Conservation (phyloP, 1,140 invertebrate genomes). For the Heliothis subflexa region DNA sequence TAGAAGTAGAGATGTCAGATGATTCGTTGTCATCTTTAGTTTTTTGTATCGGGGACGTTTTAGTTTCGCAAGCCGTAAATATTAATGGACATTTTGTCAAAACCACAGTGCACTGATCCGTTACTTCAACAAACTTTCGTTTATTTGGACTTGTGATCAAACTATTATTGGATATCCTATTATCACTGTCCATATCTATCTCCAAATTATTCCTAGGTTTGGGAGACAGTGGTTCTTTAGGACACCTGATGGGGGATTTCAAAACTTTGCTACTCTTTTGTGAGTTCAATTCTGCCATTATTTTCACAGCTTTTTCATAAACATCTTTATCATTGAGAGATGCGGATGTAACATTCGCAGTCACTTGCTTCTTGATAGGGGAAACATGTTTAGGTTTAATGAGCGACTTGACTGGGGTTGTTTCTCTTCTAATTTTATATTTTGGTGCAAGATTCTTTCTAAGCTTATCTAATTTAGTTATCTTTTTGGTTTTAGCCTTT, state of each 20-base stretch:
- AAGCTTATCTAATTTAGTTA: constrained; percentile 69
- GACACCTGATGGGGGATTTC: constrained; percentile 12
- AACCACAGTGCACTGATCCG: neutral
- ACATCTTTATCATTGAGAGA: constrained; percentile 65
- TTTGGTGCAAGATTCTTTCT: constrained; percentile 68
- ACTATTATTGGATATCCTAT: neutral
- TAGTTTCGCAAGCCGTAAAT: neutral
- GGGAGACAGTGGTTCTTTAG: neutral
- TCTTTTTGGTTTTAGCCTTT: constrained; percentile 59
- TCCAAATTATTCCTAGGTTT: neutral
- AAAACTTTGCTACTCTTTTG: constrained; percentile 42
- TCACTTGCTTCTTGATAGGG: constrained; percentile 44
- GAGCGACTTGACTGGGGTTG: constrained; percentile 51
- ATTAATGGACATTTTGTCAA: neutral
- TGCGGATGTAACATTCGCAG: constrained; percentile 47
- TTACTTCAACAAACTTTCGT: constrained; percentile 6
- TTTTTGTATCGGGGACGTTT: neutral
- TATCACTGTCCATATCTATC: neutral
- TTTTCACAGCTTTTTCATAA: constrained; percentile 74
- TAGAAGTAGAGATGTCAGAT: neutral
- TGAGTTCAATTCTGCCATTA: constrained; percentile 69
- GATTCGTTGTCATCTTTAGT: neutral
- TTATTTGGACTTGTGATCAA: neutral
- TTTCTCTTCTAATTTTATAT: constrained; percentile 66
- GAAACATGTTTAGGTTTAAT: constrained; percentile 49